Evolutionary conservation across 1,140 invertebrate species (phyloP).

Genomic region (Brachionus rubens): DNA sequence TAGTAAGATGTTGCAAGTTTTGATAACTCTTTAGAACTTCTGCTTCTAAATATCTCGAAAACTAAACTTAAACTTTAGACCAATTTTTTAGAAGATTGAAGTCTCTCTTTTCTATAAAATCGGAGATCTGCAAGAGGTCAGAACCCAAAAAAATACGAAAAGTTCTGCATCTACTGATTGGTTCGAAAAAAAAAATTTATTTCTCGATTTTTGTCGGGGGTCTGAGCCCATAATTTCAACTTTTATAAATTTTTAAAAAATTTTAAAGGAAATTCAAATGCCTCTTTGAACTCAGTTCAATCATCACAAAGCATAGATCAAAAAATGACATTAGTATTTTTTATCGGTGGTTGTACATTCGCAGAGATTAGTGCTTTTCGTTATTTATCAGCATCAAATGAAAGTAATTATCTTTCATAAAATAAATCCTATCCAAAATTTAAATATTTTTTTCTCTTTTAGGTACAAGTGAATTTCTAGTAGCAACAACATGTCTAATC

Average conservation of each 20-base stretch:
- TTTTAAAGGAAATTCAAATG: slow-evolving; percentile 56
- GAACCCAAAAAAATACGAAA: too few species aligned
- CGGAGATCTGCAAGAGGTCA: too few species aligned
- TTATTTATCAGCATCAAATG: slow-evolving; percentile 85
- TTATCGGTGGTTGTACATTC: slow-evolving; percentile 91
- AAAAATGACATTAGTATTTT: slow-evolving; percentile 81
- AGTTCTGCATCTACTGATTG: too few species aligned
- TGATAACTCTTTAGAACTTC: too few species aligned
- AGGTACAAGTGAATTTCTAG: slow-evolving; percentile 10
- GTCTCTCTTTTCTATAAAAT: too few species aligned
- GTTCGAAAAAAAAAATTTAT: too few species aligned
- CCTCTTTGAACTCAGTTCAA: slow-evolving; percentile 57
- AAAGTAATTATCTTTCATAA: slow-evolving; percentile 64
- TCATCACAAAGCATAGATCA: slow-evolving; percentile 52
- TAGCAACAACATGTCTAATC: slow-evolving; percentile 31
- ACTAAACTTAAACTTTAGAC: too few species aligned
- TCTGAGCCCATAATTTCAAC: too few species aligned
- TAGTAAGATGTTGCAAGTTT: too few species aligned
- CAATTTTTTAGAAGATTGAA: too few species aligned
- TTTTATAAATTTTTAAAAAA: slow-evolving; percentile 15
- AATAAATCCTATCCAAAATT: not conserved
- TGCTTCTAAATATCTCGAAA: too few species aligned
- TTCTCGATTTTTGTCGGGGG: too few species aligned
- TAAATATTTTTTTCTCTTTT: not conserved
- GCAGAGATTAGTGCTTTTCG: slow-evolving; percentile 87